Conservation (phyloP, 2,113 vertebrate species). For the Candoia aspera region DNA sequence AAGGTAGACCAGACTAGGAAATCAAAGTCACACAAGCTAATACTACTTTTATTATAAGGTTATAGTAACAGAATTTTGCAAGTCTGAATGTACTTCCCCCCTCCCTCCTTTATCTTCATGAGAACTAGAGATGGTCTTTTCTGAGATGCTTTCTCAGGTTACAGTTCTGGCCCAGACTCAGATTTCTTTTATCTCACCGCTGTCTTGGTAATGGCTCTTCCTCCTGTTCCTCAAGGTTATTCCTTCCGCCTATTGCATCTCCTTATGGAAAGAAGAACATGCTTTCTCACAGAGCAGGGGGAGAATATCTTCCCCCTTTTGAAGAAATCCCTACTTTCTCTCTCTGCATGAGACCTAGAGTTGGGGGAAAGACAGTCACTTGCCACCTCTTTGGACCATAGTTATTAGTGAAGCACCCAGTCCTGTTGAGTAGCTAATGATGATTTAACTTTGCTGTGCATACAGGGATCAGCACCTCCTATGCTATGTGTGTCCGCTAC, state of each 20-base stretch:
- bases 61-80: not conserved
- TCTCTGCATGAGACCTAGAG: not conserved
- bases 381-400: not conserved
- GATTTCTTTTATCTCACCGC: not conserved
- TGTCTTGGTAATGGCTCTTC: not conserved
- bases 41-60: not conserved
- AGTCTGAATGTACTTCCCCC: not conserved
- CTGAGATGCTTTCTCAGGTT: not conserved
- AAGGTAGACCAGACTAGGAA: not conserved
- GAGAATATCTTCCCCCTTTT: not conserved
- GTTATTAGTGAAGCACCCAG: not conserved
- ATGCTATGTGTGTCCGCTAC: slow-evolving; percentile 82
- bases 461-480: slow-evolving; percentile 82
- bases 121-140: not conserved
- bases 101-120: not conserved
- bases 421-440: not conserved
- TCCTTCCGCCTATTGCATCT: not conserved
- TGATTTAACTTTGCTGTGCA: slow-evolving; percentile 21
- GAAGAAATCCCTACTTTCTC: not conserved
- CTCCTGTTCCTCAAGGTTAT: not conserved
- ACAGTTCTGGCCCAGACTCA: not conserved
- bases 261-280: not conserved
- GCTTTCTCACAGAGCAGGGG: not conserved
- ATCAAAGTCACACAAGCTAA: not conserved
- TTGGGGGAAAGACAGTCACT: not conserved